These are phyloP conservation scores for Lacerta bilineata DNA, from an alignment of 2,797 vertebrate genomes.

Conservation along the genomic window DNA sequence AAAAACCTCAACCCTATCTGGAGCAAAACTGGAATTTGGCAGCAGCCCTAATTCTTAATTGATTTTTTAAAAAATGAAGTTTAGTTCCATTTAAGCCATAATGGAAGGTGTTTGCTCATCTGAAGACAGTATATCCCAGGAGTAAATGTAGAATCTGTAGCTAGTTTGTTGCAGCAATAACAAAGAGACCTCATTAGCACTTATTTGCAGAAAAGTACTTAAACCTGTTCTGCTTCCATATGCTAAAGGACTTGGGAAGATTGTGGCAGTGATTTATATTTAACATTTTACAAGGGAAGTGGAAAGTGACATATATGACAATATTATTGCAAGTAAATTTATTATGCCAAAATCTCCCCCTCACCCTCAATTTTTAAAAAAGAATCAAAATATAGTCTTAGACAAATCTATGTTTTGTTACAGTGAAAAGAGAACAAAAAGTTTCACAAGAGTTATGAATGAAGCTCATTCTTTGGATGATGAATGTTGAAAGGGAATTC, in stretches of 20 bases:
- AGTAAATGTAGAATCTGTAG: constrained; percentile 47
- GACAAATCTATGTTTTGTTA: neutral
- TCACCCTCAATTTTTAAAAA: neutral
- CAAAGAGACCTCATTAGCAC: constrained; percentile 40
- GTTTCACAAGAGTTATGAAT: neutral
- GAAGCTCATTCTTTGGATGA: neutral
- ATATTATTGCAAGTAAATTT: constrained; percentile 42
- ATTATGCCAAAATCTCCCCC: neutral
- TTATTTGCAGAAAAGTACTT: constrained; percentile 34
- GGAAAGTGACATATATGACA: constrained; percentile 30
- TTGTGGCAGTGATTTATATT: constrained; percentile 35
- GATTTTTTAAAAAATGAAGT: neutral
- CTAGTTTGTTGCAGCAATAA: constrained; percentile 24
- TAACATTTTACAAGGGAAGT: constrained; percentile 1
- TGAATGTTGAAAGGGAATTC: neutral
- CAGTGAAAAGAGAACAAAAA: neutral
- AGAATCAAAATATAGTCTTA: neutral
- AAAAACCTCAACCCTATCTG: neutral
- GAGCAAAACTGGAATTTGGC: constrained; percentile 2
- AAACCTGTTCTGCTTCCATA: constrained; percentile 43
- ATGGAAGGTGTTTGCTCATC: neutral
- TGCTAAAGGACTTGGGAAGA: constrained; percentile 29
- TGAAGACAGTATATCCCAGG: constrained; percentile 26
- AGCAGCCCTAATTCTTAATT: constrained; percentile 13
- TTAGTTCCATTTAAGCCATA: constrained; percentile 23